These are phyloP conservation scores for Pseudochromis fuscus DNA, from an alignment of 2,797 vertebrate species.

Conservation along the genomic window DNA sequence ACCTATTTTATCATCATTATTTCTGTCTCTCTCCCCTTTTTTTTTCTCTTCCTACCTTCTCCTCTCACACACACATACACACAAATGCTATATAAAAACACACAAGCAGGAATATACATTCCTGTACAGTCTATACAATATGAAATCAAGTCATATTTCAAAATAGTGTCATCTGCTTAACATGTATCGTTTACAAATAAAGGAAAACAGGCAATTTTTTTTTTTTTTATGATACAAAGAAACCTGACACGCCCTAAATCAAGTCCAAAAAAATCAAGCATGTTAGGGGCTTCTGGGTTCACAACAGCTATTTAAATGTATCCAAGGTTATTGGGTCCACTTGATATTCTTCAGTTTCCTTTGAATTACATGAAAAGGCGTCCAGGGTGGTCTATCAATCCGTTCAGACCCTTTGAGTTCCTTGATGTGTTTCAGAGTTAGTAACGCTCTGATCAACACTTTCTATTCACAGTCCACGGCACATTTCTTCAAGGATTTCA, in stretches of 20 bases:
- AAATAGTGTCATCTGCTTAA: conserved; percentile 86
- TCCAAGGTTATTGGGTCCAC: conserved; percentile 72
- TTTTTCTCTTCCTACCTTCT: conserved; percentile 22
- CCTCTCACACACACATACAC: conserved; percentile 68
- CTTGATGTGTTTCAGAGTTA: conserved; percentile 74
- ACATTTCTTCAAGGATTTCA: conserved; percentile 66
- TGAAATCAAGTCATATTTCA: conserved; percentile 86
- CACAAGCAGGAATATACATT: conserved; percentile 80
- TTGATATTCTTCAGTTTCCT: conserved; percentile 69
- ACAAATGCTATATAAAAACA: conserved; percentile 83
- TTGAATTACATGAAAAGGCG: conserved; percentile 75
- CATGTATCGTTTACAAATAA: conserved; percentile 84
- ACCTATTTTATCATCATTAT: conserved; percentile 66
- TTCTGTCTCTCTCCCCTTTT: conserved; percentile 45
- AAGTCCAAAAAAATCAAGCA: conserved; percentile 81
- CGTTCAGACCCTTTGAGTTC: conserved; percentile 73
- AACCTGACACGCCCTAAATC: conserved; percentile 81
- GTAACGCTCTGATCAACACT: conserved; percentile 66
- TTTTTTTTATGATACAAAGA: conserved; percentile 83
- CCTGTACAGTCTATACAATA: conserved; percentile 85
- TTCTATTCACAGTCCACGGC: conserved; percentile 68
- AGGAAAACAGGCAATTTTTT: conserved; percentile 83
- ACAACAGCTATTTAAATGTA: conserved; percentile 78
- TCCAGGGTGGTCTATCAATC: conserved; percentile 71
- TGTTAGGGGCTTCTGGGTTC: conserved; percentile 78